A percentile compares a stretch with the other conserved stretches of the same genome.
These are phyloP conservation scores for Lochmaea capreae DNA, from an alignment of 2,888 invertebrate genomes.

Conservation along the genomic window DNA sequence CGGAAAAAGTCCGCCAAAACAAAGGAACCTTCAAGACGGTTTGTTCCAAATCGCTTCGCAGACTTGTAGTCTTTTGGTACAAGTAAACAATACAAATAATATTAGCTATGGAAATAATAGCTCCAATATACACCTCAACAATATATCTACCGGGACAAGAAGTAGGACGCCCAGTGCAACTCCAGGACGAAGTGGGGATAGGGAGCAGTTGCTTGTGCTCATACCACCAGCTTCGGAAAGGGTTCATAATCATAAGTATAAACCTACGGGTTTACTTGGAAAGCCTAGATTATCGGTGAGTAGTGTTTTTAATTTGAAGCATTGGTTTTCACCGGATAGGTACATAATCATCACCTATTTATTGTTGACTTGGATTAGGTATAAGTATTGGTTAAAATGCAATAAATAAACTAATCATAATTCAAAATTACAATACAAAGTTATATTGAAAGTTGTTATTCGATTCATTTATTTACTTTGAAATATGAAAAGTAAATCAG, in stretches of 20 bases:
- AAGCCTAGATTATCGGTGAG: slow-evolving; percentile 74
- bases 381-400: no score
- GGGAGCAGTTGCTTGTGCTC: slow-evolving; percentile 69
- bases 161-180: slow-evolving; percentile 31
- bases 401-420: no score
- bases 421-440: no score
- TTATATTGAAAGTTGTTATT: no score
- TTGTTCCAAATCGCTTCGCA: slow-evolving; percentile 83
- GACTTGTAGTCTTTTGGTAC: slow-evolving; percentile 81
- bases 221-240: slow-evolving; percentile 66
- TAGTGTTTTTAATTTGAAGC: slow-evolving; percentile 36
- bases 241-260: slow-evolving; percentile 48
- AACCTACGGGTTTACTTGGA: slow-evolving; percentile 54
- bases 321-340: not conserved
- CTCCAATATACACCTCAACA: slow-evolving; percentile 73
- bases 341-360: no score
- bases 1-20: slow-evolving; percentile 67
- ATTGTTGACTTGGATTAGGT: no score
- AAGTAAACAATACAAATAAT: slow-evolving; percentile 82
- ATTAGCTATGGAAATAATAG: slow-evolving; percentile 76
- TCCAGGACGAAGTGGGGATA: slow-evolving; percentile 51
- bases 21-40: slow-evolving; percentile 78
- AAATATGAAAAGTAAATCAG: no score
- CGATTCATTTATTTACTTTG: no score
- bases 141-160: slow-evolving; percentile 52